Percentiles rank a stretch among this genome's conserved stretches.
Conservation (phyloP, 2,888 invertebrate species). For the Campoplex capitator region DNA sequence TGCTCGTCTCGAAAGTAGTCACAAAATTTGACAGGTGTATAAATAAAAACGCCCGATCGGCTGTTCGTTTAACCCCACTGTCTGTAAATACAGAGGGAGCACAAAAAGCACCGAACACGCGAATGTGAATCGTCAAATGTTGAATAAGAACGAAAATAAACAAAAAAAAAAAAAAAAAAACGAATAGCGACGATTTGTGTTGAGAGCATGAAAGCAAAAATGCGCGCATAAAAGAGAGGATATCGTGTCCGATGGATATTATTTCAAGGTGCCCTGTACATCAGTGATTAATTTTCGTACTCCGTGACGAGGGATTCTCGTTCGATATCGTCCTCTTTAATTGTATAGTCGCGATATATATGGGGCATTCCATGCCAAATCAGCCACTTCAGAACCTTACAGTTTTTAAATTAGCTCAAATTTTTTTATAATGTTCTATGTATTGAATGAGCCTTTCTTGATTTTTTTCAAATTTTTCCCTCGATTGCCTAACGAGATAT, state of each 20-base stretch:
- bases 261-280: conserved; percentile 33
- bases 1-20: not conserved
- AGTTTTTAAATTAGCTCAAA: too few relatives aligned
- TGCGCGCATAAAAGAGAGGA: conserved; percentile 33
- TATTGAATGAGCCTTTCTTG: too few relatives aligned
- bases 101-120: conserved; percentile 36
- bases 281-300: conserved; percentile 56
- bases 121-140: conserved; percentile 44
- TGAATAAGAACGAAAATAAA: conserved; percentile 29
- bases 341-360: conserved; percentile 33
- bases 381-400: too few relatives aligned
- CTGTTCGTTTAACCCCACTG: not conserved
- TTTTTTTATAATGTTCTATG: too few relatives aligned
- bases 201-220: conserved; percentile 12
- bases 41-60: conserved; percentile 18
- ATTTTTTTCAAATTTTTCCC: too few relatives aligned
- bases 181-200: conserved; percentile 1
- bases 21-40: not conserved
- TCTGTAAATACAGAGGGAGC: not conserved
- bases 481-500: too few relatives aligned
- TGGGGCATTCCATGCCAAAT: too few relatives aligned
- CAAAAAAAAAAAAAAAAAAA: conserved; percentile 27
- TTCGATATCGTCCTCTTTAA: conserved; percentile 21
- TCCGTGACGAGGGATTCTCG: not conserved
- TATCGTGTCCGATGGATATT: conserved; percentile 58